phyloP scores from a whole-genome alignment of 2,113 vertebrate genomes.

The Furnarius figulus region DNA sequence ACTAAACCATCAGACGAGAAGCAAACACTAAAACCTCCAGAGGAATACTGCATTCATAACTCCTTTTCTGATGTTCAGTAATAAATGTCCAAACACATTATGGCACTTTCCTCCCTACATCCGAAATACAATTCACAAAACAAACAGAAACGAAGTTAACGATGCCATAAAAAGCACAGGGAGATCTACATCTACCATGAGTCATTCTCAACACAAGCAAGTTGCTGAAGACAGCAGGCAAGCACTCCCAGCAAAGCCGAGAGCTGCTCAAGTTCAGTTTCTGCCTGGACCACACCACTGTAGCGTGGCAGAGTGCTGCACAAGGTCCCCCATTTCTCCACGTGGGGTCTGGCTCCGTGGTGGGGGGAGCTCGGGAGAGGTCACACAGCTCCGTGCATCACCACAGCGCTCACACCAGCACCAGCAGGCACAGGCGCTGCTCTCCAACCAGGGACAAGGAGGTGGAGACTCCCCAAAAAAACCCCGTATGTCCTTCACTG shows the following conservation, averaged over 20 bases:
- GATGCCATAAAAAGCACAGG: neutral
- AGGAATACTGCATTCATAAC: rapidly evolving
- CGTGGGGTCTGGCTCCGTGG: rapidly evolving
- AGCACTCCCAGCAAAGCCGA: neutral
- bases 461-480: neutral
- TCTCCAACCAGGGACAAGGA: rapidly evolving
- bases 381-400: rapidly evolving
- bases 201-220: neutral
- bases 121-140: neutral
- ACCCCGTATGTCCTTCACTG: neutral
- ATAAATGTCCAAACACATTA: neutral
- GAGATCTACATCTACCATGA: neutral
- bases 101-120: neutral
- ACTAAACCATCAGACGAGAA: neutral
- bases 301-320: neutral
- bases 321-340: rapidly evolving
- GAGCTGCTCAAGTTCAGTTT: neutral
- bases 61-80: neutral
- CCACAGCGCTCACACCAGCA: neutral
- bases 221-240: neutral
- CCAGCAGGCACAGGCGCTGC: too few species aligned
- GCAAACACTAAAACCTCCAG: neutral
- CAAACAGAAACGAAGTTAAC: neutral
- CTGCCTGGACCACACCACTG: neutral
- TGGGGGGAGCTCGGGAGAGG: neutral